phyloP scores from a whole-genome alignment of 2,888 invertebrate species.

The Tinea semifulvella region DNA sequence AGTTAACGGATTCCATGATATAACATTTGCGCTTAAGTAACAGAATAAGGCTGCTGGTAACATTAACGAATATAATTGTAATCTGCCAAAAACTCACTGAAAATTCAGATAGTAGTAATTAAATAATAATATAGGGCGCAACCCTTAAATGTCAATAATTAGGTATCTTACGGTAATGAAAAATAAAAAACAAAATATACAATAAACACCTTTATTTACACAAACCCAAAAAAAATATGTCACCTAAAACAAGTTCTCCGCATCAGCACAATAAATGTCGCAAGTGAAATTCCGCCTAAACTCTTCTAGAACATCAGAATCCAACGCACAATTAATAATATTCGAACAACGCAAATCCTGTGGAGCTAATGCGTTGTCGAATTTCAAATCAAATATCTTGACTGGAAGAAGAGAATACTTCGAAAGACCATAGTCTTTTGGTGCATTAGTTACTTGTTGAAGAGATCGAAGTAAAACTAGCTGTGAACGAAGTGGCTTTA shows the following conservation, averaged over 20 bases:
- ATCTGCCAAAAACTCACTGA: no score
- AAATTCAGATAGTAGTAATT: no score
- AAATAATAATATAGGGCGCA: no score
- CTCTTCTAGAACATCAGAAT: constrained; percentile 25
- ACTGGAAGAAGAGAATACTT: constrained; percentile 26
- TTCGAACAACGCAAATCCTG: constrained; percentile 28
- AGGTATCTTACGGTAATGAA: no score
- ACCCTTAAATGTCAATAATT: no score
- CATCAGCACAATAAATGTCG: constrained; percentile 6
- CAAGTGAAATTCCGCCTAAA: constrained; percentile 23
- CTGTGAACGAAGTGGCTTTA: constrained; percentile 23
- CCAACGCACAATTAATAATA: constrained; percentile 31
- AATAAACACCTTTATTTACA: neutral
- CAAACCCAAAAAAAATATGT: neutral
- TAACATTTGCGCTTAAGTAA: no score
- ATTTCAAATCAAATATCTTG: constrained; percentile 24
- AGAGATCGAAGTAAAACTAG: constrained; percentile 27
- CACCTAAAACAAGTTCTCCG: constrained; percentile 1
- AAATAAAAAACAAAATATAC: neutral
- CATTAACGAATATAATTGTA: no score
- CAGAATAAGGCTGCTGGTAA: no score
- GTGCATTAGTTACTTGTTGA: neutral
- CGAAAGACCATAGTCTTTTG: constrained; percentile 20
- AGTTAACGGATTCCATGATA: no score
- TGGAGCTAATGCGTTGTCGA: constrained; percentile 23